phyloP scores from a whole-genome alignment of 1,140 invertebrate genomes.

The Caenorhabditis brenneri region DNA sequence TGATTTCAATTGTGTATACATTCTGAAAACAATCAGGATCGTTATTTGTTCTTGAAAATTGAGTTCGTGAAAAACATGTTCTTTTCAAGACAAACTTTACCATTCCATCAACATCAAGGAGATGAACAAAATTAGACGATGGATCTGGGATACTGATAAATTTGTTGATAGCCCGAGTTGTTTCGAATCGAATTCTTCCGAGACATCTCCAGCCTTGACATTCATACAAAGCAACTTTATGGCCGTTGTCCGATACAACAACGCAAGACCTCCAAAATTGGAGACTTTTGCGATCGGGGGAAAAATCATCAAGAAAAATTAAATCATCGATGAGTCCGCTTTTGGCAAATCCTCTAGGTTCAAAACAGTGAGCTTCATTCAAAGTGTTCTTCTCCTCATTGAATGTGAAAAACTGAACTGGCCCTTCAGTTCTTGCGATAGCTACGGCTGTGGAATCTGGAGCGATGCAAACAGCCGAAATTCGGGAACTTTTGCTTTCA shows the following conservation, averaged over 20 bases:
- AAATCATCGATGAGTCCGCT: background rate
- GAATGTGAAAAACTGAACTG: slow-evolving; percentile 23
- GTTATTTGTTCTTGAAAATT: no score
- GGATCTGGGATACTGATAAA: slow-evolving; percentile 2
- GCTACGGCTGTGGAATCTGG: slow-evolving; percentile 14
- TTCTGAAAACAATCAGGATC: background rate
- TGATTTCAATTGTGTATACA: background rate
- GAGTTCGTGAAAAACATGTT: no score
- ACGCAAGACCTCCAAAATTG: background rate
- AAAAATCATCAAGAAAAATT: slow-evolving; percentile 11
- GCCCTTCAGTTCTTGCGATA: background rate
- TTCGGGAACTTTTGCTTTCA: background rate
- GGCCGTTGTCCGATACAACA: slow-evolving; percentile 4
- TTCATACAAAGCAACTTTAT: slow-evolving; percentile 17
- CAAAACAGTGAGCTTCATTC: background rate
- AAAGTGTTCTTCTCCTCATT: slow-evolving; percentile 4
- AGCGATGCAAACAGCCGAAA: background rate
- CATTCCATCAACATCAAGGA: slow-evolving; percentile 22
- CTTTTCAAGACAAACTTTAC: no score
- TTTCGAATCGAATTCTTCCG: slow-evolving; percentile 9
- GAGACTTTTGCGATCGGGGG: background rate
- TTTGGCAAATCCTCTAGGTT: background rate
- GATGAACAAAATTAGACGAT: background rate
- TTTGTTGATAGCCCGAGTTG: slow-evolving; percentile 5
- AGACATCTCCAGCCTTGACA: slow-evolving; percentile 13